Base-by-base conservation (phyloP, 2,113 vertebrate species). In the Grammomys surdaster region DNA sequence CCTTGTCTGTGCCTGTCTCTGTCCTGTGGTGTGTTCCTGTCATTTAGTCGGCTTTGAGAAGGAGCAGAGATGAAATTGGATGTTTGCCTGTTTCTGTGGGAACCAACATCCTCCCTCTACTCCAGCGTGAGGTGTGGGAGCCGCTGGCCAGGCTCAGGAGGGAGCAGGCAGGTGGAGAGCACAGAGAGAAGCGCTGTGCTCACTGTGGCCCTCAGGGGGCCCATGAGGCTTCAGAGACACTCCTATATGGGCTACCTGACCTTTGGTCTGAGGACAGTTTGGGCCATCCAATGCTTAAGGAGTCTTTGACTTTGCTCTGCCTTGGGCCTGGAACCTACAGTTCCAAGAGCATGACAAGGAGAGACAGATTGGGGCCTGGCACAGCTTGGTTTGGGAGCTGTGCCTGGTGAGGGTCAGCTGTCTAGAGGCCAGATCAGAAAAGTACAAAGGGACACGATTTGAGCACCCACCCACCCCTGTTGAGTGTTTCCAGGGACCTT, bases 31-130 rank as follows among this genome's bases (percentile, higher is more conserved):
- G 33, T 22, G 22, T 20, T 54, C 85, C 85, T 70, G 67, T 54
- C 85, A 88, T 88, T 67, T 54, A 54, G 43, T 5, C 24, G 33
- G 43, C 85, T 54, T 70, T 88, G 65, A 70, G 67, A 70, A 70
- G 67, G 36, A 54, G 13, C 85, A 88, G 85, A 70, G 85, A 88
- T 88, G 67, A 70, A 88, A 88, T n/a, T 88, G 85, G 67, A 88
- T n/a, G 33, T 54, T 69, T 70, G 85, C 85, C 67, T 70, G 67
- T 69, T 88, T 70, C 31, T 70, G 48, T 51, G 33, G 46, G 67
- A 51, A 88, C 46, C 67, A 70, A 51, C 67, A n/a, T n/a, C 43
- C 11, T 70, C 65, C 31, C 48, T 70, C 85, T 87, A 65, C 19
- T 88, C 33, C 24, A 48, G 70, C 14, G 31, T 48, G 63, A 67